Percentiles rank a stretch among this genome's conserved stretches.
Conservation (phyloP, 2,888 invertebrate species). For the Lomographa bimaculata region DNA sequence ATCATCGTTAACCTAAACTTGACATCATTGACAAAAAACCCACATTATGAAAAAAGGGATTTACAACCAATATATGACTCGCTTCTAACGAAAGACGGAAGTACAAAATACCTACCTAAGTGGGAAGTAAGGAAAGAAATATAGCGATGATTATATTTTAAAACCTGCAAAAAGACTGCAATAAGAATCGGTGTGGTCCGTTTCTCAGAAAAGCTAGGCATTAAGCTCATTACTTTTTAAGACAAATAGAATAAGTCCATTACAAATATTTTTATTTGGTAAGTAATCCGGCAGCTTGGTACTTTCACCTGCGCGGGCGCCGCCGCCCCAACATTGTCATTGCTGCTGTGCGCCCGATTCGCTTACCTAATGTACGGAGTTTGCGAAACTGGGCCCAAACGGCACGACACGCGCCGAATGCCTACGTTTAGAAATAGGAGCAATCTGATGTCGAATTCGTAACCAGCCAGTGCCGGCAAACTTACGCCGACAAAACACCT, state of each 20-base stretch:
- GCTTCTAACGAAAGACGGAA: too few relatives aligned
- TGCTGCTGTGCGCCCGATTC: constrained; percentile 62
- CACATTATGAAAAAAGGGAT: too few relatives aligned
- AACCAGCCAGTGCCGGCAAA: constrained; percentile 8
- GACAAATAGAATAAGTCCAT: constrained; percentile 30
- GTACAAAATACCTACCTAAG: too few relatives aligned
- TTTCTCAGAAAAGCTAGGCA: constrained; percentile 13
- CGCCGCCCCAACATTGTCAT: constrained; percentile 63
- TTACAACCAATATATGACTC: too few relatives aligned
- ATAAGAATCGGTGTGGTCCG: too few relatives aligned
- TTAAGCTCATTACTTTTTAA: constrained; percentile 15
- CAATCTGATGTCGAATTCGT: constrained; percentile 28
- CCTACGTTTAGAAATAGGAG: constrained; percentile 47
- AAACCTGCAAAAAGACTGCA: too few relatives aligned
- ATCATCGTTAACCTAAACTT: too few relatives aligned
- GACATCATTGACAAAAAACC: too few relatives aligned
- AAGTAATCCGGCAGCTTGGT: constrained; percentile 54
- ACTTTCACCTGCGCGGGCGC: constrained; percentile 66
- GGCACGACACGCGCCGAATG: constrained; percentile 53
- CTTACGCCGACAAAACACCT: constrained; percentile 6
- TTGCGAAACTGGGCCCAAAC: constrained; percentile 67
- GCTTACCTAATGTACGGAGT: constrained; percentile 70
- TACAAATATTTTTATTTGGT: constrained; percentile 39
- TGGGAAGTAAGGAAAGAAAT: too few relatives aligned
- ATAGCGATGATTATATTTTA: too few relatives aligned